Evolutionary conservation across 2,113 vertebrate species (phyloP).

Genomic region (Danio rerio): GRCz12tu NC_133176.1:60897501-60898000

Average conservation of each 20-base stretch:
- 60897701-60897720: neutral
- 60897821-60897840: conserved; percentile 2
- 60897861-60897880: conserved; percentile 23
- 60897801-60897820: neutral
- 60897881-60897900: conserved; percentile 28
- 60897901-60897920: neutral
- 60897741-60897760: neutral
- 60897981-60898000: too few relatives aligned
- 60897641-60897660: too few relatives aligned
- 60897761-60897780: neutral
- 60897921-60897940: neutral
- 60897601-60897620: too few relatives aligned
- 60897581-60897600: too few relatives aligned
- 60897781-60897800: neutral
- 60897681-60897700: neutral
- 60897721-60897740: conserved; percentile 24
- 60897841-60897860: conserved; percentile 47
- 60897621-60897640: too few relatives aligned
- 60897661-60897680: neutral
- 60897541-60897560: too few relatives aligned
- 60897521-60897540: too few relatives aligned
- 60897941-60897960: neutral
- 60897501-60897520: too few relatives aligned
- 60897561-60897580: too few relatives aligned
- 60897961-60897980: too few relatives aligned